phyloP scores from a whole-genome alignment of 2,797 vertebrate genomes.

The Sebastes jordani region DNA sequence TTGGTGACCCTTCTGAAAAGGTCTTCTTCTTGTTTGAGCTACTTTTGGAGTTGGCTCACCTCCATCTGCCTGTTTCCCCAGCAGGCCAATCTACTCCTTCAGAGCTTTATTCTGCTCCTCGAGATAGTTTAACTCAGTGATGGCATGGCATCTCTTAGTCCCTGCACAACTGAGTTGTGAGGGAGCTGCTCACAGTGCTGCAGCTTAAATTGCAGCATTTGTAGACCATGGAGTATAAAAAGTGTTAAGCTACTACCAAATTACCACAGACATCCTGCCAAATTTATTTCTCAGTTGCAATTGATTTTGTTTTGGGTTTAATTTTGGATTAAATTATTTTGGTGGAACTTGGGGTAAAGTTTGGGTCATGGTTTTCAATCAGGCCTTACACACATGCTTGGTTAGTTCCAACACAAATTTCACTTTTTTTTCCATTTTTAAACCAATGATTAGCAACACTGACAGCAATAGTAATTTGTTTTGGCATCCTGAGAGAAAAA shows the following conservation, averaged over 20 bases:
- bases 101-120: background rate
- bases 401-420: background rate
- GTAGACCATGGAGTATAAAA: background rate
- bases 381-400: background rate
- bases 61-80: background rate
- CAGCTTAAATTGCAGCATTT: background rate
- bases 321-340: background rate
- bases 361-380: background rate
- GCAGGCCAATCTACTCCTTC: background rate
- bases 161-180: background rate
- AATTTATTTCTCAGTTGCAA: background rate
- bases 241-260: background rate
- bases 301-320: background rate
- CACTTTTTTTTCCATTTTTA: background rate
- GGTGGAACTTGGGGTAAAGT: background rate
- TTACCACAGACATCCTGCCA: background rate
- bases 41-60: background rate
- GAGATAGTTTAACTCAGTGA: slow-evolving; percentile 11
- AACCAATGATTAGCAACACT: background rate
- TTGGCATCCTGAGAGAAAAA: background rate
- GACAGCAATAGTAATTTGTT: background rate
- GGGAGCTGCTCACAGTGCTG: background rate
- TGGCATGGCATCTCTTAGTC: background rate
- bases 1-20: background rate
- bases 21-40: background rate